phyloP scores from a whole-genome alignment of 2,888 invertebrate genomes.

The Scaptomyza flava region DNA sequence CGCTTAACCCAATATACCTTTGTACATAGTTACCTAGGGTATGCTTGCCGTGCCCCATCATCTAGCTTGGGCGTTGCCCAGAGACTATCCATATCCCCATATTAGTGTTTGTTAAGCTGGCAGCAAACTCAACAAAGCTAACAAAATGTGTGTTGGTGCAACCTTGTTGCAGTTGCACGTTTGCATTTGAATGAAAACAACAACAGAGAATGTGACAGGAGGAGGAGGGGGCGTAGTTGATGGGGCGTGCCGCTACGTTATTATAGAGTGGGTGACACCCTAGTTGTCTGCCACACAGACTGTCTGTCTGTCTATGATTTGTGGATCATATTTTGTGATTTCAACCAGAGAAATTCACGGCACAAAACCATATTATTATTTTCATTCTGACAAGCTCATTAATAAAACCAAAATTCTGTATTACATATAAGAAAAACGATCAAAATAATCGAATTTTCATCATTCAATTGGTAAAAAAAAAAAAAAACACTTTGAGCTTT shows the following conservation, averaged over 20 bases:
- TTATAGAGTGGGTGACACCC: slow-evolving; percentile 21
- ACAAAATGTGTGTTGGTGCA: slow-evolving; percentile 17
- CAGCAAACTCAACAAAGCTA: slow-evolving; percentile 3
- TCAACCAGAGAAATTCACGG: no score
- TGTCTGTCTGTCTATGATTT: slow-evolving; percentile 5
- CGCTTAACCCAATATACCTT: background rate
- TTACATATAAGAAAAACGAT: no score
- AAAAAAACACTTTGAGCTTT: no score
- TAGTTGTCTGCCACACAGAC: slow-evolving; percentile 1
- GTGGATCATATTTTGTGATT: slow-evolving; percentile 6
- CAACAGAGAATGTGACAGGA: background rate
- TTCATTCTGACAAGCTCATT: no score
- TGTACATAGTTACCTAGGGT: slow-evolving; percentile 21
- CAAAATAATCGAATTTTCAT: no score
- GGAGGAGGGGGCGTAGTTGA: background rate
- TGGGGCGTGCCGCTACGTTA: background rate
- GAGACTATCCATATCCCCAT: slow-evolving; percentile 23
- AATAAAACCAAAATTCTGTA: no score
- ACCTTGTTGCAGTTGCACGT: slow-evolving; percentile 35
- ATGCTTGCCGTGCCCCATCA: slow-evolving; percentile 1
- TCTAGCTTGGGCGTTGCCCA: background rate
- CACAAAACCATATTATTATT: no score
- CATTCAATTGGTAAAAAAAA: no score
- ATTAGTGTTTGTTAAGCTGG: slow-evolving; percentile 7
- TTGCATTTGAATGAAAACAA: slow-evolving; percentile 2